These are phyloP conservation scores for Pteromalus puparum DNA, from an alignment of 1,140 invertebrate species.

Conservation along the genomic window DNA sequence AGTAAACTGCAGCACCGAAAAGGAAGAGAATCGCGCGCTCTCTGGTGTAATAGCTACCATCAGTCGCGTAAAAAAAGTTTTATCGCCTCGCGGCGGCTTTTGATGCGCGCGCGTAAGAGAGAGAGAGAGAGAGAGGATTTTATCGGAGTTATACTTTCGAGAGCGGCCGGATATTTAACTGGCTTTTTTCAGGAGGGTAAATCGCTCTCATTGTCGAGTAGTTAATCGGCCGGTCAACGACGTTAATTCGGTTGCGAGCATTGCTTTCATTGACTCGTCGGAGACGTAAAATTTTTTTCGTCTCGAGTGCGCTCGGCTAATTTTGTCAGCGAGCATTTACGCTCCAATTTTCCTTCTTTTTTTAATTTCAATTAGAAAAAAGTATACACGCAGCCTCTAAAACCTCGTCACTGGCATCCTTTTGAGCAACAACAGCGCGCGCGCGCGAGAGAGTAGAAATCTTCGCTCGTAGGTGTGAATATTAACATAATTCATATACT, in stretches of 20 bases:
- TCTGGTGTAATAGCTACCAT: not conserved
- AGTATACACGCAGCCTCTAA: not conserved
- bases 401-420: not conserved
- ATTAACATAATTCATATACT: slow-evolving; percentile 44
- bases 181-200: not conserved
- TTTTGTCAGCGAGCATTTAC: not conserved
- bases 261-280: not conserved
- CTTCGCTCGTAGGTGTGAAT: slow-evolving; percentile 32
- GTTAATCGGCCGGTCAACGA: not conserved
- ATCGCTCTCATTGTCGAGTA: not conserved
- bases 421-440: not conserved
- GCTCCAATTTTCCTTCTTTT: not conserved
- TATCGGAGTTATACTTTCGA: not conserved
- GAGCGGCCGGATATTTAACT: not conserved
- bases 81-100: slow-evolving; percentile 2
- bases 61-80: not conserved
- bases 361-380: not conserved
- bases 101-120: not conserved
- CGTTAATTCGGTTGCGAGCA: not conserved
- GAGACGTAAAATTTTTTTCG: not conserved
- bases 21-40: not conserved
- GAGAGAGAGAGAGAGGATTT: not conserved
- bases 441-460: not conserved
- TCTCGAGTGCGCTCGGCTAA: not conserved
- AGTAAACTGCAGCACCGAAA: not conserved